Evolutionary conservation across 2,797 vertebrate genomes (phyloP), one percentile per base, ranked within the genome.

Genomic region (Cyclura pinguis): DNA sequence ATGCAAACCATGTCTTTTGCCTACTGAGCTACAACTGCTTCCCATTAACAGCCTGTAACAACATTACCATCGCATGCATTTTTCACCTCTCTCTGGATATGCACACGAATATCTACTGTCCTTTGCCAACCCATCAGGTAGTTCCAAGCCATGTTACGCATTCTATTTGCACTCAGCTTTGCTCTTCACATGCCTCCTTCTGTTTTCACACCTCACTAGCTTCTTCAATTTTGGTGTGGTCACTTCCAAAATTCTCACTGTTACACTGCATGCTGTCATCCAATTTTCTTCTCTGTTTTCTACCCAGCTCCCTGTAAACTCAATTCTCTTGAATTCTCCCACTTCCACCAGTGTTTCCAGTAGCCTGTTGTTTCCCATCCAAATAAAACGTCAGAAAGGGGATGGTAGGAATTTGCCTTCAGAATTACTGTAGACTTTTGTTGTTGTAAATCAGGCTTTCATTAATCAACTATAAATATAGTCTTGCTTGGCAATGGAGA

Each of bases 151-250:
- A 14, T 1, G 1, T 5, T 78, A 85, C 9, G 16, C 3, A 64
- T 82, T 67, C 20, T 88, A 91, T 88, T 87, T 14, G 0, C 74
- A 89, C 90, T 76, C 84, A 42, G 72, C 77, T 76, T 55, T 89
- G 52, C 86, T 89, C 62, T 78, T 74, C 35, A 32, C 50, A 62
- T 42, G 50, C 1, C 77, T 84, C 84, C 3, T 0, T 42, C 81
- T 87, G 72, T 2, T 89, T 92, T 85, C 89, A 59, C 80, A 89
- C 81, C 77, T 89, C 72, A 16, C 72, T 55, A 42, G 24, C 32
- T 62, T 90, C 80, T 89, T 85, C 59, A 27, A 67, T 77, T 85
- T 85, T 16, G 16, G 6, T 18, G 67, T 27, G 69, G 85, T 82
- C 87, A 4, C 0, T 85, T 90, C 89, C 69, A 85, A 89, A 90